phyloP scores from a whole-genome alignment of 2,113 vertebrate genomes.

The Ictalurus punctatus region DNA sequence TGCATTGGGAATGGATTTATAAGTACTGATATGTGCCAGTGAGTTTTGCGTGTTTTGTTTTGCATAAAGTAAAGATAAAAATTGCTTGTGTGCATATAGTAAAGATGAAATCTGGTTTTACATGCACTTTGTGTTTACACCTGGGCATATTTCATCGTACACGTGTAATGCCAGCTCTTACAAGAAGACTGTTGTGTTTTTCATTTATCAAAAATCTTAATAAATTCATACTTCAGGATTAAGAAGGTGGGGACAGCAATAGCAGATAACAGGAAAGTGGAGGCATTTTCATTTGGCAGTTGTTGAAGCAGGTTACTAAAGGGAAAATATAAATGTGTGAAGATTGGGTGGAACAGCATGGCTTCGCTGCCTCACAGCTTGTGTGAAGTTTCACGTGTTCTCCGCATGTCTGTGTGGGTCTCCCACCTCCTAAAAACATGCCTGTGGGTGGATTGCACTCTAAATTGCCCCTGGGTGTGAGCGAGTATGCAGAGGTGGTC shows the following conservation, averaged over 20 bases:
- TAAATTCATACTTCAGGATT: background rate
- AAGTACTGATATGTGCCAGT: background rate
- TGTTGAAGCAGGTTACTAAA: background rate
- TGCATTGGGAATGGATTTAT: background rate
- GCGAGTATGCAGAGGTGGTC: background rate
- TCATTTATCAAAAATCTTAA: background rate
- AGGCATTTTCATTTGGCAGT: no score
- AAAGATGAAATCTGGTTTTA: background rate
- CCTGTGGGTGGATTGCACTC: background rate
- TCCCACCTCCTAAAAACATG: background rate
- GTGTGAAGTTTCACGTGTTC: background rate
- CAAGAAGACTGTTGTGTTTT: background rate
- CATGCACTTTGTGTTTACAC: background rate
- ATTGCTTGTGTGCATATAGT: background rate
- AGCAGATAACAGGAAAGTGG: background rate
- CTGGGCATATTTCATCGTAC: background rate
- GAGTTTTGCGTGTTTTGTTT: background rate
- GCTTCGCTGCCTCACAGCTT: background rate
- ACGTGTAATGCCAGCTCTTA: background rate
- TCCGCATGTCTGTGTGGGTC: background rate
- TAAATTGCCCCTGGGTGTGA: background rate
- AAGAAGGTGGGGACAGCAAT: background rate
- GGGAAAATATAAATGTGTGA: background rate
- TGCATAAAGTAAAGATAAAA: background rate
- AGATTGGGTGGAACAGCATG: background rate